phyloP scores from a whole-genome alignment of 1,140 invertebrate genomes.

The Trinorchestia longiramus region DNA sequence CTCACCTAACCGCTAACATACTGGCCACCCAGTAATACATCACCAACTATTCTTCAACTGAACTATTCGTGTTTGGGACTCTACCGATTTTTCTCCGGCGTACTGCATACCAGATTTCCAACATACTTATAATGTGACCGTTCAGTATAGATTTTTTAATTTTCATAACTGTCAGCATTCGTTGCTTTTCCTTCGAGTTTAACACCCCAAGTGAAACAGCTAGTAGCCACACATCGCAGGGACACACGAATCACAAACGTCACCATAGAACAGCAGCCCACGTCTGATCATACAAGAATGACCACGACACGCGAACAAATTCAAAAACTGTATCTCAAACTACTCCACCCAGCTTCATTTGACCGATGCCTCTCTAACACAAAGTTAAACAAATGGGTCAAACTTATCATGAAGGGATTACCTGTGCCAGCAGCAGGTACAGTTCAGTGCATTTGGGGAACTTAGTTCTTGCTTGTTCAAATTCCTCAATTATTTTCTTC shows the following conservation, averaged over 20 bases:
- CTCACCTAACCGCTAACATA: too few relatives aligned
- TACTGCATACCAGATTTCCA: too few relatives aligned
- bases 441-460: constrained; percentile 88
- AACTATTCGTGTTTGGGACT: too few relatives aligned
- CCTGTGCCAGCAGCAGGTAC: constrained; percentile 85
- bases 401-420: constrained; percentile 68
- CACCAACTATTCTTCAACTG: too few relatives aligned
- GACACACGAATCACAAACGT: background rate
- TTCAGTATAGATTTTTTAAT: too few relatives aligned
- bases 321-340: background rate
- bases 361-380: background rate
- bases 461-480: constrained; percentile 81
- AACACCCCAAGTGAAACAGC: background rate
- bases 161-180: too few relatives aligned
- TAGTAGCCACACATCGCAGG: background rate
- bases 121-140: too few relatives aligned
- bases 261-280: background rate
- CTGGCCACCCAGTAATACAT: too few relatives aligned
- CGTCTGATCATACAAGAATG: background rate
- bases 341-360: background rate
- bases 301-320: background rate
- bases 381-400: background rate
- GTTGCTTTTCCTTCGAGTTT: background rate
- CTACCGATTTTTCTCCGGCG: too few relatives aligned
- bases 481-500: constrained; percentile 77